Percentiles rank a stretch among this genome's conserved stretches.
Evolutionary conservation across 1,140 invertebrate species (phyloP).

Genomic region (Euwallacea fornicatus): DNA sequence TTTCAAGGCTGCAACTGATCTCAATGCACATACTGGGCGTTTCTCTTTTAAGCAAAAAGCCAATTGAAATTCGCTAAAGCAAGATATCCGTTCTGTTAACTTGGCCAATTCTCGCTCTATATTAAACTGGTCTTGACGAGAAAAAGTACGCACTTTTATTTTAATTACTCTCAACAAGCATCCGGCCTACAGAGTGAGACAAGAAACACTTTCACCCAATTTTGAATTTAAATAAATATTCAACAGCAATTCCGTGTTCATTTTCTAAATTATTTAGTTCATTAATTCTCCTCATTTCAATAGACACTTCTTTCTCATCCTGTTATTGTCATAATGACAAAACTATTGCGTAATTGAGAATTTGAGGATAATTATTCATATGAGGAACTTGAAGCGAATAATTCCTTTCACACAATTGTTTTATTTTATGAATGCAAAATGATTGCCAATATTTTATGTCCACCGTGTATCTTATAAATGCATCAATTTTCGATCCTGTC

Average conservation of each 20-base stretch:
- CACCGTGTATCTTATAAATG: constrained; percentile 29
- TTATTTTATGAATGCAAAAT: too few species aligned
- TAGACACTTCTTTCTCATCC: too few species aligned
- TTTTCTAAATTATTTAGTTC: neutral
- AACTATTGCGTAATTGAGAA: too few species aligned
- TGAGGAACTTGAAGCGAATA: too few species aligned
- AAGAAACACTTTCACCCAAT: constrained; percentile 16
- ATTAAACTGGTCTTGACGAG: constrained; percentile 26
- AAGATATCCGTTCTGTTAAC: constrained; percentile 38
- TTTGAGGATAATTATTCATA: too few species aligned
- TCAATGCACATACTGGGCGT: constrained; percentile 18
- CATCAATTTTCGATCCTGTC: constrained; percentile 23
- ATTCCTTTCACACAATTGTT: too few species aligned
- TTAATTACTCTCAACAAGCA: constrained; percentile 16
- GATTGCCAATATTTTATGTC: neutral
- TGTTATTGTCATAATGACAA: too few species aligned
- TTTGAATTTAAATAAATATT: neutral
- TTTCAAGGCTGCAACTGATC: constrained; percentile 24
- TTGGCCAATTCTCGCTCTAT: constrained; percentile 38
- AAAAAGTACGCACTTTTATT: constrained; percentile 35
- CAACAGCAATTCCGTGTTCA: neutral
- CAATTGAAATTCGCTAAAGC: constrained; percentile 22
- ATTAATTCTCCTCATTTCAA: neutral
- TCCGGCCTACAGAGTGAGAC: constrained; percentile 24
- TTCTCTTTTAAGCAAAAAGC: constrained; percentile 33